phyloP scores from a whole-genome alignment of 2,113 vertebrate genomes.

The Oxyruncus cristatus region DNA sequence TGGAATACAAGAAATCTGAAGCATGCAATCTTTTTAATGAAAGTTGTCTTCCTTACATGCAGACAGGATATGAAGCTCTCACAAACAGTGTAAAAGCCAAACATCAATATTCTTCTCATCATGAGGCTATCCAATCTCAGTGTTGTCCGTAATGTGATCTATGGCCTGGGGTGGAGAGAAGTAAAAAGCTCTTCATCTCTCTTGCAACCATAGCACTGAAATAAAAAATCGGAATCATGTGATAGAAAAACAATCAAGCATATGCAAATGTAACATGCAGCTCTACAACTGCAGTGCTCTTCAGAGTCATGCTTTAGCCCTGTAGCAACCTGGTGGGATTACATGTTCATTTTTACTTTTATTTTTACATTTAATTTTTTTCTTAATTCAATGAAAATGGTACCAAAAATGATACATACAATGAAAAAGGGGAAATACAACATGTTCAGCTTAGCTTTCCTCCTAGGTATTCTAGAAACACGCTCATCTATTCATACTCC shows the following conservation, averaged over 20 bases:
- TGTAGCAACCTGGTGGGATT: not conserved
- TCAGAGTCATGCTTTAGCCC: not conserved
- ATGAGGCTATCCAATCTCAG: not conserved
- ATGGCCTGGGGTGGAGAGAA: not conserved
- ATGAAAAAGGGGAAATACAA: not conserved
- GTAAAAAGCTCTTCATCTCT: not conserved
- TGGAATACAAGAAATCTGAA: not conserved
- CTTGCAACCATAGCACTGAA: not conserved
- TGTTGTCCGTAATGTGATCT: not conserved
- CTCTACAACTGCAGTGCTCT: not conserved
- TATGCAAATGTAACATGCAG: not conserved
- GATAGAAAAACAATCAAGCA: not conserved
- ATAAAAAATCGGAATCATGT: not conserved
- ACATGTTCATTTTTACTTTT: not conserved
- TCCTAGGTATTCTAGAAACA: not conserved
- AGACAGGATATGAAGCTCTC: not conserved
- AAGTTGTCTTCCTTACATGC: not conserved
- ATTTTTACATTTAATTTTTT: too few species aligned
- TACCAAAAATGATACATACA: not conserved
- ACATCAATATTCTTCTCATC: not conserved
- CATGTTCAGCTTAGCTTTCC: not conserved
- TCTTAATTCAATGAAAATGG: not conserved
- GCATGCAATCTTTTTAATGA: not conserved
- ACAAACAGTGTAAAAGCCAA: not conserved
- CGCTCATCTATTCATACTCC: not conserved